A percentile compares a stretch with the other conserved stretches of the same genome.
Evolutionary conservation across 2,888 invertebrate genomes (phyloP).

Genomic region (Drosophila subsilvestris): DNA sequence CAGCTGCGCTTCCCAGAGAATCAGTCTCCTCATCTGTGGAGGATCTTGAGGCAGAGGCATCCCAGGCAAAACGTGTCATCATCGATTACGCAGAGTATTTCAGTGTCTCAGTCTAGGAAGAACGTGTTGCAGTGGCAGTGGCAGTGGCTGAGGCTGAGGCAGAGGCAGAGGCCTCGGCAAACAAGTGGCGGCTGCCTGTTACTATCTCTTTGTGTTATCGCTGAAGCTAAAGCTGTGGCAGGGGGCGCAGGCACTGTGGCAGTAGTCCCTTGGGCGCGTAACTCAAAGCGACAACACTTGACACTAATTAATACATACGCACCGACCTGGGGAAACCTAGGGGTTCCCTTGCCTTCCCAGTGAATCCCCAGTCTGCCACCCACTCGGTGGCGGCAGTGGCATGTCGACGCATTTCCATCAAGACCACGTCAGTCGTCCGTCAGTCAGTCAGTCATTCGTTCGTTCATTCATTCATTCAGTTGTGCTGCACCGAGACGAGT

Average conservation of each 20-base stretch:
- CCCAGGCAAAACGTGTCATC: constrained; percentile 77
- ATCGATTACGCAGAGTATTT: constrained; percentile 66
- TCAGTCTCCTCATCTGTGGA: constrained; percentile 17
- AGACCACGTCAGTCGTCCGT: constrained; percentile 61
- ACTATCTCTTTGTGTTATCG: constrained; percentile 76
- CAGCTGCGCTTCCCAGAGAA: constrained; percentile 21
- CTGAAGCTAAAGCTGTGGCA: constrained; percentile 58
- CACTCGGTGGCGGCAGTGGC: constrained; percentile 52
- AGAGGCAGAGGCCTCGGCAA: constrained; percentile 38
- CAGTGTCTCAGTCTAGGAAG: constrained; percentile 20
- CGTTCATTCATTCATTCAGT: constrained; percentile 47
- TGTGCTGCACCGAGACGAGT: constrained; percentile 26
- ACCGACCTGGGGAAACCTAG: constrained; percentile 45
- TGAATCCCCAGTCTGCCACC: constrained; percentile 56
- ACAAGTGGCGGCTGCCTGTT: constrained; percentile 61
- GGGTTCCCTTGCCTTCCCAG: constrained; percentile 4
- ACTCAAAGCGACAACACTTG: constrained; percentile 81
- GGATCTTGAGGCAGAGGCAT: constrained; percentile 53
- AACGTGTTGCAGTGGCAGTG: constrained; percentile 13
- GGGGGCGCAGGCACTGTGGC: neutral
- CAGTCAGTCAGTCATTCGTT: constrained; percentile 38
- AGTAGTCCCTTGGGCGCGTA: constrained; percentile 76
- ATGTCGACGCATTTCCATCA: constrained; percentile 79
- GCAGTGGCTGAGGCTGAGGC: neutral
- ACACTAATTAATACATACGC: constrained; percentile 81